A percentile compares a stretch with the other conserved stretches of the same genome.
Evolutionary conservation across 2,797 vertebrate genomes (phyloP).

Genomic region (Borostomias antarcticus): DNA sequence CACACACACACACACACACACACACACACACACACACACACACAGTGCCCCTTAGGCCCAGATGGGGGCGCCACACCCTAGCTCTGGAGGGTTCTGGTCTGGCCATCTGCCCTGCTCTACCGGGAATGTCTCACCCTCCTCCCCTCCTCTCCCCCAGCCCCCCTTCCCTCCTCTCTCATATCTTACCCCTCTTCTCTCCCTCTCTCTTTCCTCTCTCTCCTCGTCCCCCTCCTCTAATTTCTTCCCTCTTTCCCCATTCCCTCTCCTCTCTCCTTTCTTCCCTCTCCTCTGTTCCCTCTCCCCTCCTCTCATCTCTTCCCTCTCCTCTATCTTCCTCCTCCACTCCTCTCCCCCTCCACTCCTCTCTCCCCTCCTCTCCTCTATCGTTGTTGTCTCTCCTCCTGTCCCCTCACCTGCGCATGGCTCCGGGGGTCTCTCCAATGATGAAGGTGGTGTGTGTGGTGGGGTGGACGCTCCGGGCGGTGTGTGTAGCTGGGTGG

Average conservation of each 20-base stretch:
- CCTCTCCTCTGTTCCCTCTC: not conserved
- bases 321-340: not conserved
- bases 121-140: conserved; percentile 51
- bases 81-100: conserved; percentile 66
- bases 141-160: conserved; percentile 20
- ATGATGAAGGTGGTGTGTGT: conserved; percentile 78
- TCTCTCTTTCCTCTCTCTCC: not conserved
- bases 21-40: conserved; percentile 8
- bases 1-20: conserved; percentile 25
- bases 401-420: conserved; percentile 79
- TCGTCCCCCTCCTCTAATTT: not conserved
- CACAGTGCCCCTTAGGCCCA: conserved; percentile 48
- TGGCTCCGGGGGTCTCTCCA: conserved; percentile 84
- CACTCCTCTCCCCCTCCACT: conserved; percentile 37
- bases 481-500: conserved; percentile 80
- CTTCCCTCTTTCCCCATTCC: not conserved
- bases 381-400: not conserved
- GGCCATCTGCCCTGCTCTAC: conserved; percentile 61
- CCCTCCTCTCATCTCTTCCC: not conserved
- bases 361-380: not conserved
- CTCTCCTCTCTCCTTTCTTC: conserved; percentile 72
- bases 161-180: not conserved
- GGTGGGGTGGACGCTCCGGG: conserved; percentile 66
- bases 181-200: conserved; percentile 32
- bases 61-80: conserved; percentile 65